Evolutionary conservation across 2,888 invertebrate genomes (phyloP).

Genomic region (Temnothorax rugatulus): DNA sequence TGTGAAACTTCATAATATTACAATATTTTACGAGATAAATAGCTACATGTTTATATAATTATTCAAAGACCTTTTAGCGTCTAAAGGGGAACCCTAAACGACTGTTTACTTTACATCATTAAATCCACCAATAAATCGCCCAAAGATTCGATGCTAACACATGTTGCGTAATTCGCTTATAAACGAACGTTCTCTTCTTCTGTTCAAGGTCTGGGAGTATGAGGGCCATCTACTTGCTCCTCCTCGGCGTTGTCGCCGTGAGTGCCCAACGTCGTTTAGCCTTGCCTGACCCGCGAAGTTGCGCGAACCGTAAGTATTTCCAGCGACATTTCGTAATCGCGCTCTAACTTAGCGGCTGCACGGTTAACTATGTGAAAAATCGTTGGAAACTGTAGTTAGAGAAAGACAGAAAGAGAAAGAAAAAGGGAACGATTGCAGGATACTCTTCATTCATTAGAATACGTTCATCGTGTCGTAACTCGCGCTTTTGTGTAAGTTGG

Average conservation of each 20-base stretch:
- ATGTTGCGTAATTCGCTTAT: conserved; percentile 5
- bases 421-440: background rate
- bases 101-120: background rate
- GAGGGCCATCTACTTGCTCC: conserved; percentile 87
- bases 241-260: conserved; percentile 89
- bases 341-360: background rate
- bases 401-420: background rate
- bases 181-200: conserved; percentile 32
- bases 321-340: conserved; percentile 42
- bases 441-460: conserved; percentile 23
- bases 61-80: background rate
- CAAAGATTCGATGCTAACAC: background rate
- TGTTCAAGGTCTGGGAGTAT: conserved; percentile 78
- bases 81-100: background rate
- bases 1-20: background rate
- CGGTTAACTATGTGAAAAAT: conserved; percentile 32
- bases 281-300: conserved; percentile 95
- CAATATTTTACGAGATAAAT: conserved; percentile 8
- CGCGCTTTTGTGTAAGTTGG: background rate
- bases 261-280: conserved; percentile 94
- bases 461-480: conserved; percentile 2
- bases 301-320: conserved; percentile 93
- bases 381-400: background rate
- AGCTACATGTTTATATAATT: background rate
- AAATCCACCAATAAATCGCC: background rate